A percentile compares a stretch with the other conserved stretches of the same genome.
Conservation (phyloP, 1,140 invertebrate species). For the Brachionus manjavacas region DNA sequence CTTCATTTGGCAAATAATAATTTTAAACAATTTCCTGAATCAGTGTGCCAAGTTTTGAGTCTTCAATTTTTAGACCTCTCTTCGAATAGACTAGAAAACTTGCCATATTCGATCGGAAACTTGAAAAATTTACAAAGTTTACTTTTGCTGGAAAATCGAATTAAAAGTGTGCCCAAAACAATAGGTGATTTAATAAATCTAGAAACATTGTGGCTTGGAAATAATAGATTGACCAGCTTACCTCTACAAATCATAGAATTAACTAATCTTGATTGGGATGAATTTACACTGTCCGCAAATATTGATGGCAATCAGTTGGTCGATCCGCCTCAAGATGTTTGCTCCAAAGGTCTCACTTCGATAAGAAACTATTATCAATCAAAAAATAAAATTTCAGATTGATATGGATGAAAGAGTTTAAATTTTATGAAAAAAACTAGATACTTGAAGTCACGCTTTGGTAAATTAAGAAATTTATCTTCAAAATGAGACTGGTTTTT, state of each 20-base stretch:
- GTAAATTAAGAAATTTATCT: background rate
- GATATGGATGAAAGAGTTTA: slow-evolving; percentile 7
- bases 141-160: slow-evolving; percentile 52
- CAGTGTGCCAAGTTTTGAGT: slow-evolving; percentile 47
- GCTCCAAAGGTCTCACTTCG: slow-evolving; percentile 49
- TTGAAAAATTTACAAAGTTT: slow-evolving; percentile 52
- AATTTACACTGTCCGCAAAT: slow-evolving; percentile 49
- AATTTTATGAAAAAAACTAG: background rate
- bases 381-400: background rate
- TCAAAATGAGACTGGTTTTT: background rate
- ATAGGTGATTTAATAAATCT: slow-evolving; percentile 51
- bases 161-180: slow-evolving; percentile 51
- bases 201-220: slow-evolving; percentile 54
- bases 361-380: slow-evolving; percentile 45
- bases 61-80: slow-evolving; percentile 55
- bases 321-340: slow-evolving; percentile 54
- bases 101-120: slow-evolving; percentile 51
- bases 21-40: slow-evolving; percentile 49
- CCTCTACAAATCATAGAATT: slow-evolving; percentile 53
- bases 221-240: slow-evolving; percentile 50
- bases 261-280: slow-evolving; percentile 53
- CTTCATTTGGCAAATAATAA: slow-evolving; percentile 56
- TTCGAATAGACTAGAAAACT: slow-evolving; percentile 48
- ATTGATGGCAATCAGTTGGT: slow-evolving; percentile 54
- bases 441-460: background rate